Evolutionary conservation across 1,140 invertebrate species (phyloP).

Genomic region (Drosophila mauritiana): DNA sequence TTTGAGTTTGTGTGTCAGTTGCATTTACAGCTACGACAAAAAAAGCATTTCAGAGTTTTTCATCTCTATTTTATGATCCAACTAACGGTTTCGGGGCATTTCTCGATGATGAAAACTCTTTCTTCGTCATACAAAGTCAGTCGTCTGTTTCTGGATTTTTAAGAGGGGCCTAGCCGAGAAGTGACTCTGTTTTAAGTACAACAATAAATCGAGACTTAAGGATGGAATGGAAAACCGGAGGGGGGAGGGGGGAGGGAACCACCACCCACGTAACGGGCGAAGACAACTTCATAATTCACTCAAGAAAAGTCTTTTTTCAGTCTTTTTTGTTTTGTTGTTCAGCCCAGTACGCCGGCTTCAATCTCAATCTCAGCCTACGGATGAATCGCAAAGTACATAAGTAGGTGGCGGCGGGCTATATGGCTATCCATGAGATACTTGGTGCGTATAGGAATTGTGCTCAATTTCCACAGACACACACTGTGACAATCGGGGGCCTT

Average conservation of each 20-base stretch:
- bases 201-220: slow-evolving; percentile 72
- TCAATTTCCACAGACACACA: slow-evolving; percentile 65
- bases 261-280: slow-evolving; percentile 65
- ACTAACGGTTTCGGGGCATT: slow-evolving; percentile 60
- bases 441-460: slow-evolving; percentile 69
- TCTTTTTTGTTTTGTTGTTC: too few species aligned
- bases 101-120: slow-evolving; percentile 64
- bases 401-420: slow-evolving; percentile 43
- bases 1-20: slow-evolving; percentile 68
- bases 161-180: not conserved
- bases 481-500: slow-evolving; percentile 51
- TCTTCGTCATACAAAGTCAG: slow-evolving; percentile 56
- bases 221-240: slow-evolving; percentile 3
- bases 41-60: slow-evolving; percentile 56
- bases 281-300: slow-evolving; percentile 79
- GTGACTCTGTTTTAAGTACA: slow-evolving; percentile 54
- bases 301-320: slow-evolving; percentile 34
- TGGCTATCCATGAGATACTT: slow-evolving; percentile 56
- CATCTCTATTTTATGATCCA: slow-evolving; percentile 59
- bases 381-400: slow-evolving; percentile 48
- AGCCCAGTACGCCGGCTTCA: slow-evolving; percentile 8
- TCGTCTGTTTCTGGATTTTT: slow-evolving; percentile 20
- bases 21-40: slow-evolving; percentile 65
- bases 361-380: slow-evolving; percentile 46
- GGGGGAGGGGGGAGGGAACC: not conserved